Conservation (phyloP, 2,888 invertebrate species). For the Athrips mouffetella region DNA sequence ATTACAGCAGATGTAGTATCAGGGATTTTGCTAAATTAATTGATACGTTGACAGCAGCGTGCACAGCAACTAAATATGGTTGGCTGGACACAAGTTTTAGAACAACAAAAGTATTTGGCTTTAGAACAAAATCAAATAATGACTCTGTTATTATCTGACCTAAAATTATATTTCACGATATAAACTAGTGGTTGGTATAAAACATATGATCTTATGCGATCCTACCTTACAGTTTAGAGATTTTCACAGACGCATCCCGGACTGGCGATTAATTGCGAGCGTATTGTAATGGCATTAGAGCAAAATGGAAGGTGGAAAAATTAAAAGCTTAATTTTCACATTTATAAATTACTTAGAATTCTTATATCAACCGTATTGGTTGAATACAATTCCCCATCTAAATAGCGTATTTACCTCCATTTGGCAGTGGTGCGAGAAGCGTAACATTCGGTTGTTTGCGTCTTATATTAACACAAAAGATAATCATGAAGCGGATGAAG, state of each 20-base stretch:
- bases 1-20: no score
- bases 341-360: constrained; percentile 14
- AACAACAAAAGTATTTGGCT: constrained; percentile 3
- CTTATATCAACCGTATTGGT: constrained; percentile 11
- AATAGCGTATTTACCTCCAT: constrained; percentile 3
- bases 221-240: no score
- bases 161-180: background rate
- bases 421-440: constrained; percentile 9
- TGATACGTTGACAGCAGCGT: constrained; percentile 16
- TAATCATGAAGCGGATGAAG: constrained; percentile 26
- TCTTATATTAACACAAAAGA: constrained; percentile 25
- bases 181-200: constrained; percentile 4
- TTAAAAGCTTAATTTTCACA: background rate
- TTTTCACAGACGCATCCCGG: constrained; percentile 5
- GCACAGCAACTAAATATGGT: constrained; percentile 19
- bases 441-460: background rate
- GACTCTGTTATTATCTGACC: background rate
- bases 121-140: background rate
- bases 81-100: constrained; percentile 16
- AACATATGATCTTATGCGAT: background rate
- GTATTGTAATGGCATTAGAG: background rate
- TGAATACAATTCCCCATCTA: constrained; percentile 8
- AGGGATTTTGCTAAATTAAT: constrained; percentile 19
- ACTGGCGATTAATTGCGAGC: constrained; percentile 12
- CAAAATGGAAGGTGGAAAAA: background rate